Evolutionary conservation across 1,140 invertebrate genomes (phyloP).

Genomic region (Zaprionus ornatus): DNA sequence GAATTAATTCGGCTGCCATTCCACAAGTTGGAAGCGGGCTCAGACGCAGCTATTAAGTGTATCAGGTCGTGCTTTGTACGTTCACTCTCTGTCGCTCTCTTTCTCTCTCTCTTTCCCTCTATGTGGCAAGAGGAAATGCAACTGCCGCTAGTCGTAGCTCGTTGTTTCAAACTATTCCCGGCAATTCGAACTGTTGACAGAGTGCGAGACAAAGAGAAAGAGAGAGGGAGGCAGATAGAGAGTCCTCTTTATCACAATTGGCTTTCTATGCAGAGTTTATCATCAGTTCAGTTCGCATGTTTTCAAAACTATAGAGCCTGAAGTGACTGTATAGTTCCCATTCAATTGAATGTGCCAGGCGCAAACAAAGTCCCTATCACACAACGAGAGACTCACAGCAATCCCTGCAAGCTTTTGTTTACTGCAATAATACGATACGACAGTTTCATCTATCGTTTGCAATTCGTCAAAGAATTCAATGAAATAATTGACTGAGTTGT

Average conservation of each 20-base stretch:
- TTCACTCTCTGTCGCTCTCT: neutral
- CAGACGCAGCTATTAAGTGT: constrained; percentile 29
- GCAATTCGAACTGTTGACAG: neutral
- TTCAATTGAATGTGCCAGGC: neutral
- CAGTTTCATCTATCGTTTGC: neutral
- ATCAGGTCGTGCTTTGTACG: neutral
- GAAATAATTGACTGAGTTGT: neutral
- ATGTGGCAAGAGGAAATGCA: neutral
- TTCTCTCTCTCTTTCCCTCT: neutral
- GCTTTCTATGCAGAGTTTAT: neutral
- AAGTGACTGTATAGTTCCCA: neutral
- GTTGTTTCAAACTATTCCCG: constrained; percentile 1
- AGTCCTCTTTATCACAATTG: neutral
- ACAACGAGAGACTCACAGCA: neutral
- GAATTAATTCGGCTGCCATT: constrained; percentile 27
- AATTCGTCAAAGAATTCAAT: neutral
- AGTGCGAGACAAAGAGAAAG: neutral
- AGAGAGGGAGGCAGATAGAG: neutral
- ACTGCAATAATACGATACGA: neutral
- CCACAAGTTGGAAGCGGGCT: constrained; percentile 9
- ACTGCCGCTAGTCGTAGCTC: neutral
- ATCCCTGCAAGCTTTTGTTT: neutral
- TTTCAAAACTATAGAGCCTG: neutral
- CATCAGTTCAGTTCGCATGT: constrained; percentile 1
- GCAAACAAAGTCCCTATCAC: neutral